Evolutionary conservation across 23 tunicate genomes (phyloP), one percentile per base, ranked within the genome.

Genomic region (Botrylloides violaceus): DNA sequence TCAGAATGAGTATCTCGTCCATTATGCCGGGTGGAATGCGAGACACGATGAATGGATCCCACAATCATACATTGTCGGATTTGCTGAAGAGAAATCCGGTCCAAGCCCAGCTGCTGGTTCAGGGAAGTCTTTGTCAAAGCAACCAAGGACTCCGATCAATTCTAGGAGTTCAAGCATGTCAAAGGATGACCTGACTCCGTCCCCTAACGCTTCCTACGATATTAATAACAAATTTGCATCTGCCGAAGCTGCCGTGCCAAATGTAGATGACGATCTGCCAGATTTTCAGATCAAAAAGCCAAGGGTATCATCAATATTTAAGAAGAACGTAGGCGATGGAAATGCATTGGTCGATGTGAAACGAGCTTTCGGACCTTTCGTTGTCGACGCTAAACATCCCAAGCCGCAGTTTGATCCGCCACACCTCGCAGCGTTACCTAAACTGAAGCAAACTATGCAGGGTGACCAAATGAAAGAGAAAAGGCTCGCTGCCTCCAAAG

Each of bases 41-140:
- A 50, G 95, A 29, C 95, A 87, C 53, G 95, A 87, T 38, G 95
- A 87, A 35, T 80, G 85, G 82, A 80, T 87, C 6, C 80, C 80
- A 34, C 74, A 76, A 0, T 70, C 81, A 73, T 77, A 49, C 29
- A 80, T 87, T 5, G 33, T 80, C 1, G 70, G 82, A 34, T 76
- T 56, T 4, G 68, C 73, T 34, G 62, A 39, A 60, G 81, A 82
- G 1, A 64, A 33, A 19, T 23, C 36, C 0, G 29, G 29, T 29
- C 27, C 49, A 9, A 29, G 33, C 29, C 34, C 81, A 2, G 21
- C 59, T 27, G 36, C 68, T 0, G 30, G 70, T 38, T 29, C 78
- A 15, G 60, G 31, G 21, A 61, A 25, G 29, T 19, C 32, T 34
- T 28, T 36, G 34, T 34, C 66, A 23, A 59, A 50, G 29, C 31